phyloP scores from a whole-genome alignment of 2,888 invertebrate genomes.

The Acleris literana region DNA sequence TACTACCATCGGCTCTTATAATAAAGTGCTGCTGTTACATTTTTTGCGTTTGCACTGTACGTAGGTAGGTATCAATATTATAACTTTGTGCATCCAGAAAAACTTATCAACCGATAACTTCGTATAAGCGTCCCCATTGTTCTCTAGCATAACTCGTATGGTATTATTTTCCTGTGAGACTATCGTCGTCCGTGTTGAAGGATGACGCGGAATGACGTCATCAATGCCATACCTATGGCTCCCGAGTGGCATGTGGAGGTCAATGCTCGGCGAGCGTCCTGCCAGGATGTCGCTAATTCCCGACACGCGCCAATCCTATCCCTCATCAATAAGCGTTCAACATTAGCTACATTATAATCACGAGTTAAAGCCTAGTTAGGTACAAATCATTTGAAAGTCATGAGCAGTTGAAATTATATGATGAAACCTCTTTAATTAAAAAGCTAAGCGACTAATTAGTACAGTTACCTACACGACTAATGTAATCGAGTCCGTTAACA shows the following conservation, averaged over 20 bases:
- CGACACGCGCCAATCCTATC: slow-evolving; percentile 63
- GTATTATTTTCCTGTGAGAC: too few relatives aligned
- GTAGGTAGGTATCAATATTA: too few relatives aligned
- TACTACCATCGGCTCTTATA: background rate
- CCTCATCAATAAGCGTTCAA: slow-evolving; percentile 45
- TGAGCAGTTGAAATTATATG: slow-evolving; percentile 32
- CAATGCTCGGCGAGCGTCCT: slow-evolving; percentile 70
- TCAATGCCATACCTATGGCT: slow-evolving; percentile 13
- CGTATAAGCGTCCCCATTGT: slow-evolving; percentile 17
- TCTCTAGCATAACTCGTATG: slow-evolving; percentile 8
- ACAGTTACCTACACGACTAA: slow-evolving; percentile 37
- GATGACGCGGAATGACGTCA: slow-evolving; percentile 22
- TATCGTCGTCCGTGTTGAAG: slow-evolving; percentile 3
- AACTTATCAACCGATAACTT: background rate
- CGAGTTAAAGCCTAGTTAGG: slow-evolving; percentile 25
- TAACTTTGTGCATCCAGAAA: background rate
- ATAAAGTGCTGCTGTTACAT: background rate
- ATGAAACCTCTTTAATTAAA: slow-evolving; percentile 35
- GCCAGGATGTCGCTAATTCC: slow-evolving; percentile 77
- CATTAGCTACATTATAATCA: slow-evolving; percentile 36
- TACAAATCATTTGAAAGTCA: slow-evolving; percentile 36
- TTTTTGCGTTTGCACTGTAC: background rate
- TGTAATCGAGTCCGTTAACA: slow-evolving; percentile 27
- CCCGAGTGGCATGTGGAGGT: slow-evolving; percentile 48
- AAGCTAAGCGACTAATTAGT: slow-evolving; percentile 35